Evolutionary conservation across 2,113 vertebrate species (phyloP).

Genomic region (Brachypodius melanocephalos): DNA sequence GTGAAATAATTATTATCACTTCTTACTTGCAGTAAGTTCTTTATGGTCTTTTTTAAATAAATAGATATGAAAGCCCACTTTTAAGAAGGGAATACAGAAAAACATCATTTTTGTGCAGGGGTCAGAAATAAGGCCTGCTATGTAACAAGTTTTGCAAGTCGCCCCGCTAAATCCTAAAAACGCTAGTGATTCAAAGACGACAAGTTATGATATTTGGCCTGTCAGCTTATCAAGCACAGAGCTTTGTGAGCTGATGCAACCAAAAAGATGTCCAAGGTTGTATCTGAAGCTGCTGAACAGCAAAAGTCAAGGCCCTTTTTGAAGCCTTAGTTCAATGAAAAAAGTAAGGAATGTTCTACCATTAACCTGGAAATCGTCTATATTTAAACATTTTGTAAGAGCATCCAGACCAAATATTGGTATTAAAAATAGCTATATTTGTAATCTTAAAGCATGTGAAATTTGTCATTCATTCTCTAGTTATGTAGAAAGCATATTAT

Average conservation of each 20-base stretch:
- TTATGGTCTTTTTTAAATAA: neutral
- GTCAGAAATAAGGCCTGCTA: accelerated
- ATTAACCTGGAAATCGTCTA: neutral
- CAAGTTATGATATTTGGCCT: neutral
- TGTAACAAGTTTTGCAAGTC: neutral
- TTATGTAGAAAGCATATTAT: neutral
- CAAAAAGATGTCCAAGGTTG: neutral
- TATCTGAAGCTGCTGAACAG: neutral
- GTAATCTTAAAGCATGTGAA: neutral
- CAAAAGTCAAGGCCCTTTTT: neutral
- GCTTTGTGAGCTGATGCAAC: neutral
- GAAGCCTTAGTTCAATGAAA: neutral
- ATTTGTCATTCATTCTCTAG: neutral
- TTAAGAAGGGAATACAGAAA: neutral
- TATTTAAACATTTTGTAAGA: neutral
- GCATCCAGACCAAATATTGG: neutral
- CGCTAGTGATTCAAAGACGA: neutral
- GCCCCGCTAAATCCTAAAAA: neutral
- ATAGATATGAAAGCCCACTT: neutral
- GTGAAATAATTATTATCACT: neutral
- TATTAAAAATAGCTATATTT: neutral
- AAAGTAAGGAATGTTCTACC: neutral
- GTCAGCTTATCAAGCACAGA: neutral
- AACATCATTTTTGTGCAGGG: neutral
- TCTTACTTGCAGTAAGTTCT: neutral